Percentiles rank a stretch among this genome's conserved stretches.
These are phyloP conservation scores for Triops longicaudatus DNA, from an alignment of 1,140 invertebrate species.

Conservation along the genomic window DNA sequence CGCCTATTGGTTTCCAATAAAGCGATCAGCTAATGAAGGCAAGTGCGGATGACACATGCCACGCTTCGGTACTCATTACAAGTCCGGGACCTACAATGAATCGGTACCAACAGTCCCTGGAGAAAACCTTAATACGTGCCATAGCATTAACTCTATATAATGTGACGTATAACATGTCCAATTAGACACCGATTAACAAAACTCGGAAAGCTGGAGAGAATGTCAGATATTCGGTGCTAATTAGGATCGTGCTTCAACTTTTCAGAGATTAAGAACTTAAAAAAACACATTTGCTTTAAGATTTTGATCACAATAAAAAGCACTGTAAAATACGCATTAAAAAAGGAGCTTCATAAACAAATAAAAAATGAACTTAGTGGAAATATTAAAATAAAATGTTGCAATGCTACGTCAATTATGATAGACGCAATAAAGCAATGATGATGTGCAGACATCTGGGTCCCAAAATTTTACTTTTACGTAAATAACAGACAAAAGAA, in stretches of 20 bases:
- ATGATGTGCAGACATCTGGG: too few species aligned
- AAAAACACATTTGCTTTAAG: too few species aligned
- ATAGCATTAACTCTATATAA: not conserved
- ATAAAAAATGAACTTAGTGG: too few species aligned
- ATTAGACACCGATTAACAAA: not conserved
- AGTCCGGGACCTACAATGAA: not conserved
- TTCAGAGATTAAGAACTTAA: too few species aligned
- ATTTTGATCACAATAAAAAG: too few species aligned
- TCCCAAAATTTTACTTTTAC: too few species aligned
- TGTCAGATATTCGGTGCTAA: not conserved
- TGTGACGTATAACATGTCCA: slow-evolving; percentile 7
- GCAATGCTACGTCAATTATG: too few species aligned
- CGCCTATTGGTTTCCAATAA: slow-evolving; percentile 8
- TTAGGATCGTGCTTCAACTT: not conserved
- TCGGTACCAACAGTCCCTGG: not conserved
- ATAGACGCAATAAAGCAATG: too few species aligned
- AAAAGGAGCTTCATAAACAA: too few species aligned
- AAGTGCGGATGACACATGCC: slow-evolving; percentile 14
- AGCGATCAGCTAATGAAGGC: slow-evolving; percentile 10
- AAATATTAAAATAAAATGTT: too few species aligned
- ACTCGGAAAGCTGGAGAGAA: not conserved
- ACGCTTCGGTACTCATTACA: not conserved
- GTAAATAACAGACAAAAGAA: too few species aligned
- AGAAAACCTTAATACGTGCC: not conserved
- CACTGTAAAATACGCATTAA: too few species aligned